Evolutionary conservation across 1,140 invertebrate species (phyloP), one percentile per base, ranked within the genome.

Genomic region (Drosophila littoralis): DNA sequence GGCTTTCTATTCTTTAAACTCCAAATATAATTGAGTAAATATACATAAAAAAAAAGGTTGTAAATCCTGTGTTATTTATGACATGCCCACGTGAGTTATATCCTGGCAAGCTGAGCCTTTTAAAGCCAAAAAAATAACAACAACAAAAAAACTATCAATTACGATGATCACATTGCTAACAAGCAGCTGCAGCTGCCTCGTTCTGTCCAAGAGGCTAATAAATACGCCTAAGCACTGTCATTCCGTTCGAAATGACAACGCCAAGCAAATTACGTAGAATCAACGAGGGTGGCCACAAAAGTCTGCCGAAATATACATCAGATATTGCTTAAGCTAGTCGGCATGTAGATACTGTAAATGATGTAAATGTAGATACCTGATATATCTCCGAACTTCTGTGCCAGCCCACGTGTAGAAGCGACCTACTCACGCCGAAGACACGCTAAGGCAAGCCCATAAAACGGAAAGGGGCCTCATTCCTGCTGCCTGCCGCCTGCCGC

Each of bases 201-300:
- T 55, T 36, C 15, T 46, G 71, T 36, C 71, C 65, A 68, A 61
- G 71, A 74, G 71, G 50, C 65, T 61, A 74, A 74, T 74, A 74
- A 74, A 74, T 74, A 74, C 65, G 71, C 65, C 71, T 74, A 74
- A 74, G 71, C 71, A 74, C 71, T 50, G 66, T 70, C 67, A n/a
- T 70, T 63, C 22, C 51, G 38, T 45, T 36, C 60, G 71, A 64
- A 86, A 86, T 82, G 82, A 86, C 83, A 86, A 79, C 68, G 70
- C 48, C 78, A 72, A 75, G 72, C 82, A 88, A 86, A 88, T 88
- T 75, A 88, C 73, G 69, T 83, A 42, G 77, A 83, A 83, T 83
- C 69, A 74, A 67, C 79, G 74, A 57, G 66, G 50, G 51, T 1
- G 0, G 50, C 8, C n/a, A 22, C 0, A 33, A 13, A 8, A 54